Evolutionary conservation across 1,140 invertebrate species (phyloP).

Genomic region (Artemia franciscana): DNA sequence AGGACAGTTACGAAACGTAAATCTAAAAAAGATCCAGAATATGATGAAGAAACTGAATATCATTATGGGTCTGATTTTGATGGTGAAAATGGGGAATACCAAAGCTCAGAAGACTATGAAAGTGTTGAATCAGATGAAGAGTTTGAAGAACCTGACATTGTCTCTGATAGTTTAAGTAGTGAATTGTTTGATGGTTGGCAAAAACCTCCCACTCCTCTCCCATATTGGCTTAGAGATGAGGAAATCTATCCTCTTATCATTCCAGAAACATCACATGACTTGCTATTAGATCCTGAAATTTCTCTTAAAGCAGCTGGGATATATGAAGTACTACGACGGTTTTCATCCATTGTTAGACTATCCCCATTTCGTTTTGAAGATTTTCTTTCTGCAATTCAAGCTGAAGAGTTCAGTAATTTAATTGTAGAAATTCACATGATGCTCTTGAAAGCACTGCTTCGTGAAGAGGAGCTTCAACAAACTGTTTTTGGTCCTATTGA

Average conservation of each 20-base stretch:
- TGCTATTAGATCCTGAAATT: constrained; percentile 49
- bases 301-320: constrained; percentile 57
- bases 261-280: constrained; percentile 70
- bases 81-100: constrained; percentile 9
- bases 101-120: constrained; percentile 12
- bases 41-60: constrained; percentile 49
- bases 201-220: constrained; percentile 55
- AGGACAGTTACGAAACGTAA: background rate
- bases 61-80: constrained; percentile 16
- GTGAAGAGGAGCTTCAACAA: constrained; percentile 83
- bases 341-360: constrained; percentile 61
- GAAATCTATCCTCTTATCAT: constrained; percentile 49
- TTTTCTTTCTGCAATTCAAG: constrained; percentile 71
- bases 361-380: constrained; percentile 90
- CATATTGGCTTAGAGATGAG: constrained; percentile 42
- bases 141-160: constrained; percentile 14
- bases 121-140: constrained; percentile 13
- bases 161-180: background rate
- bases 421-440: constrained; percentile 78
- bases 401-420: constrained; percentile 71
- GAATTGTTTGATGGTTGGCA: constrained; percentile 12
- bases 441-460: constrained; percentile 63
- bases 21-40: constrained; percentile 16
- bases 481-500: constrained; percentile 86
- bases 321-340: constrained; percentile 82